These are phyloP conservation scores for Caenorhabditis remanei DNA, from an alignment of 1,140 invertebrate genomes.

Conservation along the genomic window DNA sequence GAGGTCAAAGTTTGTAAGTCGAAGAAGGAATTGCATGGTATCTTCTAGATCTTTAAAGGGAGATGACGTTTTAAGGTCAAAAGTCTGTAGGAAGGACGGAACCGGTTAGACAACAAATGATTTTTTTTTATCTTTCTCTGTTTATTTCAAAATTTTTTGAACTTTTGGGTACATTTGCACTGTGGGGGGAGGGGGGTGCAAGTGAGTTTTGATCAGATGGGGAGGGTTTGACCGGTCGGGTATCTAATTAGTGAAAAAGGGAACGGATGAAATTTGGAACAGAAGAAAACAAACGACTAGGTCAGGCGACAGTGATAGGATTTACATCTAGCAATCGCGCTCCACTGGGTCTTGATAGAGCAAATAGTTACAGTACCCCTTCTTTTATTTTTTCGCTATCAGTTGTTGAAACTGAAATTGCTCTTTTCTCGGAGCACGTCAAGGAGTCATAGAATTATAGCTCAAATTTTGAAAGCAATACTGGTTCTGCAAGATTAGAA, in stretches of 20 bases:
- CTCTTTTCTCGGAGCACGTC: no score
- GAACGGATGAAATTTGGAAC: not conserved
- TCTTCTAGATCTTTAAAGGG: not conserved
- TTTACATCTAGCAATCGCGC: no score
- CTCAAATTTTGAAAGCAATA: no score
- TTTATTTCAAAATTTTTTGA: slow-evolving; percentile 1
- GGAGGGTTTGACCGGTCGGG: not conserved
- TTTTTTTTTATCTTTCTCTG: not conserved
- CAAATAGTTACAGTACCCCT: no score
- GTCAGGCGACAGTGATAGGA: no score
- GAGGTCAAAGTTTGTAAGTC: not conserved
- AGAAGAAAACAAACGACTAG: no score
- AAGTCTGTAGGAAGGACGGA: not conserved
- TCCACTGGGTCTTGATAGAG: no score
- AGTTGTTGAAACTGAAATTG: no score
- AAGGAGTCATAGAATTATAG: no score
- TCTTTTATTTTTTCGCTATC: no score
- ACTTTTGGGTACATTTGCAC: not conserved
- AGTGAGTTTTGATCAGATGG: not conserved
- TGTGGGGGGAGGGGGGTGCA: not conserved
- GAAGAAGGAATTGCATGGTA: not conserved
- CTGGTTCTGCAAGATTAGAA: no score
- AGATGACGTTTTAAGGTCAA: slow-evolving; percentile 18
- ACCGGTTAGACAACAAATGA: not conserved
- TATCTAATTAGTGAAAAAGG: not conserved